phyloP scores from a whole-genome alignment of 2,888 invertebrate genomes.

The Adineta ricciae region DNA sequence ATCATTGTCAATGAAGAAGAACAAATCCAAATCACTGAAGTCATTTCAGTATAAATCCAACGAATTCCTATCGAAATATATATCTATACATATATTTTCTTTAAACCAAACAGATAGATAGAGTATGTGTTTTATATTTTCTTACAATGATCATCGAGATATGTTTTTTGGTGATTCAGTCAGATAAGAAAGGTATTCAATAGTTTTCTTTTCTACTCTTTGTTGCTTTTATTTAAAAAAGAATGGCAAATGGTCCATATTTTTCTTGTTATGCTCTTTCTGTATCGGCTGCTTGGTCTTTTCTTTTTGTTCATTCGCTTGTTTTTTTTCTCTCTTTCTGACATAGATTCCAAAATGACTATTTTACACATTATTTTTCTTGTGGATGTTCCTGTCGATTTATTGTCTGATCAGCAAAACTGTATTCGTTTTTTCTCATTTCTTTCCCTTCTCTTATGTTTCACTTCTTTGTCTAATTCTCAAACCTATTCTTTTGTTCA shows the following conservation, averaged over 20 bases:
- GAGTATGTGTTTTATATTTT: not conserved
- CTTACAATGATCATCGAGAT: not conserved
- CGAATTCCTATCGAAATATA: not conserved
- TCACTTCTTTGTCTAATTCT: not conserved
- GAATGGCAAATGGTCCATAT: not conserved
- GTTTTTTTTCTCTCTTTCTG: not conserved
- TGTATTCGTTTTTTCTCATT: not conserved
- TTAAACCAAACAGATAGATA: not conserved
- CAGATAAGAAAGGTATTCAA: not conserved
- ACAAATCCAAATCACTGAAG: constrained; percentile 12
- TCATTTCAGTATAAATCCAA: not conserved
- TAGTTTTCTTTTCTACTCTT: not conserved
- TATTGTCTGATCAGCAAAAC: not conserved
- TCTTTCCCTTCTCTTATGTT: not conserved
- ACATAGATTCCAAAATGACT: constrained; percentile 4
- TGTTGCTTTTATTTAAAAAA: not conserved
- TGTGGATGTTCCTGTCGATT: not conserved
- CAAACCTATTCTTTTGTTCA: not conserved
- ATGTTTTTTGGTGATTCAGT: not conserved
- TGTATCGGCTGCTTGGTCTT: not conserved
- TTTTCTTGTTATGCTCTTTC: not conserved
- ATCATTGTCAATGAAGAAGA: not conserved
- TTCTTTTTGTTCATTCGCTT: not conserved
- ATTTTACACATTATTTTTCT: not conserved
- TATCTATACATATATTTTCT: not conserved